These are phyloP conservation scores for Bugulina stolonifera DNA, from an alignment of 2,888 invertebrate genomes.

Conservation along the genomic window DNA sequence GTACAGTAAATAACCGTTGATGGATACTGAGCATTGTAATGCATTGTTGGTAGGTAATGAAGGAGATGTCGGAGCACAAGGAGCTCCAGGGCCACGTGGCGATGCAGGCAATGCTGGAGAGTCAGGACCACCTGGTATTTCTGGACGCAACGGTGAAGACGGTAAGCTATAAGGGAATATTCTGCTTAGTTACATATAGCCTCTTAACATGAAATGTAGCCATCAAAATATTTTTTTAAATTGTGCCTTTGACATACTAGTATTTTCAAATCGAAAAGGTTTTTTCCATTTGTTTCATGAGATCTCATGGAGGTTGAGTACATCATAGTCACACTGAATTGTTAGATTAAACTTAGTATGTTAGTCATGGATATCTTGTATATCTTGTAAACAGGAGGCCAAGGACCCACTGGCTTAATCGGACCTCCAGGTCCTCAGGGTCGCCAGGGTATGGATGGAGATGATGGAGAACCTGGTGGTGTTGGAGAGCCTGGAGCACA, in stretches of 20 bases:
- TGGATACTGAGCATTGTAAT: too few species aligned
- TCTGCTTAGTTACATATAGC: too few species aligned
- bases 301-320: too few species aligned
- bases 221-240: too few species aligned
- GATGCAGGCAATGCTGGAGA: constrained; percentile 20
- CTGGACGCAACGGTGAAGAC: constrained; percentile 20
- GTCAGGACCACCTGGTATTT: constrained; percentile 16
- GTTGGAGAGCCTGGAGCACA: neutral
- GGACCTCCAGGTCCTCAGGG: constrained; percentile 21
- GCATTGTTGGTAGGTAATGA: neutral
- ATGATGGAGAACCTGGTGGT: constrained; percentile 7
- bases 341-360: too few species aligned
- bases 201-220: too few species aligned
- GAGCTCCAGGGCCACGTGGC: constrained; percentile 26
- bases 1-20: too few species aligned
- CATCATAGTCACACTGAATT: too few species aligned
- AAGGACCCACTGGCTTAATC: constrained; percentile 15
- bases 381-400: neutral
- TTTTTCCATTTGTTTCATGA: too few species aligned
- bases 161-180: neutral
- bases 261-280: too few species aligned
- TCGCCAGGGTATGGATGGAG: constrained; percentile 3
- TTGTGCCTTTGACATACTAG: too few species aligned
- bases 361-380: too few species aligned
- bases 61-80: constrained; percentile 11